Evolutionary conservation across 2,113 vertebrate genomes (phyloP).

Genomic region (Coracopsis vasa): DNA sequence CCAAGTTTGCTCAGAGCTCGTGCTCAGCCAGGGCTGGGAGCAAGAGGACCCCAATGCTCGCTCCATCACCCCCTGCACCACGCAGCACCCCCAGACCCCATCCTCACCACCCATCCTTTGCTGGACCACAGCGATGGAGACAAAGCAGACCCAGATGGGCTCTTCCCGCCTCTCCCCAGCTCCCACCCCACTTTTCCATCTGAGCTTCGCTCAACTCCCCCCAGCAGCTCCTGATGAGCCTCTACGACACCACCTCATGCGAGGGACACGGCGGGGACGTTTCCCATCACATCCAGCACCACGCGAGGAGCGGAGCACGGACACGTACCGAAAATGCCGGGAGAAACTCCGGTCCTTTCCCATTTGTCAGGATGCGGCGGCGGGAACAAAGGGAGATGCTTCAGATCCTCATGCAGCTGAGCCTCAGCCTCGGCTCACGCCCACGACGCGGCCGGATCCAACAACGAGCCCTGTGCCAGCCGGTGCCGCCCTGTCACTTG

Average conservation of each 20-base stretch:
- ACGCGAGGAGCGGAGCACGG: background rate
- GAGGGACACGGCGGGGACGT: accelerated
- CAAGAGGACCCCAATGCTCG: accelerated
- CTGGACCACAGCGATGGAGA: accelerated
- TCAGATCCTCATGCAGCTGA: conserved; percentile 57
- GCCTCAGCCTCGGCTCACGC: conserved; percentile 16
- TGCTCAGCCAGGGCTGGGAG: background rate
- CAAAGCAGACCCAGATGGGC: background rate
- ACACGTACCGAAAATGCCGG: conserved; percentile 90
- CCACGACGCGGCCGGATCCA: conserved; percentile 14
- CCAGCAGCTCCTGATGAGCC: background rate
- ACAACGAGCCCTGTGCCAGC: background rate
- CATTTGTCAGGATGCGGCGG: conserved; percentile 77
- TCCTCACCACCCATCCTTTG: background rate
- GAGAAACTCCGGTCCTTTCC: conserved; percentile 91
- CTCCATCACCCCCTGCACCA: background rate
- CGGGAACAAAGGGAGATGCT: conserved; percentile 33
- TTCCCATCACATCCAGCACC: background rate
- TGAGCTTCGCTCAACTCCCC: background rate
- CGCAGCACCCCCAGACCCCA: background rate
- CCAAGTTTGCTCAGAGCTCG: background rate
- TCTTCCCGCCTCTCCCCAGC: background rate
- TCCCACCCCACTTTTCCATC: background rate
- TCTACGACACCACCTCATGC: background rate
- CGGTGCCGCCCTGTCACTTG: conserved; percentile 15